These are phyloP conservation scores for Polia nebulosa DNA, from an alignment of 2,888 invertebrate species.

Conservation along the genomic window DNA sequence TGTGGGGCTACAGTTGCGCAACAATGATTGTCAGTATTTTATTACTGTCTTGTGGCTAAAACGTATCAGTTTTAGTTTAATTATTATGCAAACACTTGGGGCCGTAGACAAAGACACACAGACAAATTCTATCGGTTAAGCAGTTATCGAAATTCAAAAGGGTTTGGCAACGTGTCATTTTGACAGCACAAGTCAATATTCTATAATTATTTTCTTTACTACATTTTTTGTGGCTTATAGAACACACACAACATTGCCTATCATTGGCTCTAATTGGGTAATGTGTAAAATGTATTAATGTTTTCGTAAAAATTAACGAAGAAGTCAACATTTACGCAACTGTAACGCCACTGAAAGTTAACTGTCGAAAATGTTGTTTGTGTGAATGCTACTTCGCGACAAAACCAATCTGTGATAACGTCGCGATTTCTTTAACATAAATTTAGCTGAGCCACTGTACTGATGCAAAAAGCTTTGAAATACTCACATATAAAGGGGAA, in stretches of 20 bases:
- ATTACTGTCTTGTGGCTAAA: too few relatives aligned
- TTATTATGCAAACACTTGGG: neutral
- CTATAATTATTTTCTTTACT: neutral
- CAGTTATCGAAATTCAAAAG: neutral
- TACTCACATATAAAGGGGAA: neutral
- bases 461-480: neutral
- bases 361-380: slow-evolving; percentile 23
- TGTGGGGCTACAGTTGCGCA: slow-evolving; percentile 24
- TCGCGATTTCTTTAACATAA: slow-evolving; percentile 14
- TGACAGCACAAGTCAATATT: too few relatives aligned
- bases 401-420: slow-evolving; percentile 36
- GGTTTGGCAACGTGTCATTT: neutral
- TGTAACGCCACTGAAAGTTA: slow-evolving; percentile 9
- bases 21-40: neutral
- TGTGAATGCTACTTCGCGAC: slow-evolving; percentile 27
- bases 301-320: neutral
- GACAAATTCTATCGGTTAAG: neutral
- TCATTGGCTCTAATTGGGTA: neutral
- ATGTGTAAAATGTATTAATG: neutral
- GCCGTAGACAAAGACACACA: too few relatives aligned
- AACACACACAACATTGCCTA: too few relatives aligned
- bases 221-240: neutral
- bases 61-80: neutral
- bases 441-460: slow-evolving; percentile 18
- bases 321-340: slow-evolving; percentile 13